Percentiles rank a stretch among this genome's conserved stretches.
Evolutionary conservation across 2,797 vertebrate genomes (phyloP).

Genomic region (Fratercula arctica): DNA sequence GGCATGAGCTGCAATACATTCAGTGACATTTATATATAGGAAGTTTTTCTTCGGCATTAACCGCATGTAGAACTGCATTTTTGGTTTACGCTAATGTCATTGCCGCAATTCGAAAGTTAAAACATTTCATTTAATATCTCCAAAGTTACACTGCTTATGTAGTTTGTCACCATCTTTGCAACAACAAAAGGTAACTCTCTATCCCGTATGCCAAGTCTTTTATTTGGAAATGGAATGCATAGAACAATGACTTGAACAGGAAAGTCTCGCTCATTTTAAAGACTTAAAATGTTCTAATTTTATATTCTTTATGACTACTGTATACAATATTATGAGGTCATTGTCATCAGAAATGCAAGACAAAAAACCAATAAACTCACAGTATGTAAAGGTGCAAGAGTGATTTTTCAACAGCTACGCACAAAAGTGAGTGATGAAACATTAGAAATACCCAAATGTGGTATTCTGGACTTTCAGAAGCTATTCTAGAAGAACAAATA

Average conservation of each 20-base stretch:
- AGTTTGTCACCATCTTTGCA: not conserved
- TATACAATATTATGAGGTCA: not conserved
- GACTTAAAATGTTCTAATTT: not conserved
- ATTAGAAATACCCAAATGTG: not conserved
- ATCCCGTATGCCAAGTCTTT: not conserved
- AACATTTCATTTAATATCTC: not conserved
- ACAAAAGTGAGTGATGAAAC: not conserved
- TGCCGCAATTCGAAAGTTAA: not conserved
- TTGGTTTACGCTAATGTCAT: not conserved
- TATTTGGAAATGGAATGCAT: slow-evolving; percentile 53
- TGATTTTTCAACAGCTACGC: not conserved
- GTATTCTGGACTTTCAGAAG: not conserved
- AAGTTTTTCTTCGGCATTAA: not conserved
- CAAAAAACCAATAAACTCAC: not conserved
- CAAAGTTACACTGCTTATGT: not conserved
- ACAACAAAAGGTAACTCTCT: not conserved
- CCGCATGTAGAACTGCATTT: not conserved
- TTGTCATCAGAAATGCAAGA: not conserved
- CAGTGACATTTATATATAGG: not conserved
- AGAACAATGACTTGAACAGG: slow-evolving; percentile 20
- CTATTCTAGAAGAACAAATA: not conserved
- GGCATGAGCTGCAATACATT: not conserved
- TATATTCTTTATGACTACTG: not conserved
- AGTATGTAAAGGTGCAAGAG: not conserved
- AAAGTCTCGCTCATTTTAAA: slow-evolving; percentile 14